Base-by-base conservation (phyloP, 1,140 invertebrate species). In the Daktulosphaira vitifoliae region DNA sequence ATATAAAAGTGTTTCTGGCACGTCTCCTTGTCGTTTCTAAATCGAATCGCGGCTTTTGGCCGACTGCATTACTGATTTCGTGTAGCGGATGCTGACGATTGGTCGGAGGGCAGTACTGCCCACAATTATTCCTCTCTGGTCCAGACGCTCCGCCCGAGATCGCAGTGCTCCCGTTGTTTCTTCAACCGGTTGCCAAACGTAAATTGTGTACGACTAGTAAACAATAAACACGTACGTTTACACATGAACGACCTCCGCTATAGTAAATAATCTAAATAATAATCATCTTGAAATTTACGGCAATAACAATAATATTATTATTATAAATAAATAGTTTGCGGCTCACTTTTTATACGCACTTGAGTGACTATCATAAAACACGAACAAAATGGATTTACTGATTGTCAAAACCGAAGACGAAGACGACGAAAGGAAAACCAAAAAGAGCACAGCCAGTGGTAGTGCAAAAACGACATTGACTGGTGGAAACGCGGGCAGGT, bases 401-500 rank as follows among this genome's bases (percentile, higher is more conserved):
- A 48, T 48, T 16, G 56, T 62, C 1, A 48, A 62, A 25, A 1
- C 16, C 16, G 42, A 62, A 1, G 56, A 44, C 42, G 37, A 42
- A 15, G 37, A 54, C 15, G 29, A 33, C 29, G 29, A 33, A 5
- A 59, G 39, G 3, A 44, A 44, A 44, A 5, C 20, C 1, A 33
- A 33, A 33, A 6, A 5, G 29, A 33, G 11, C 5, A 33, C 29
- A 5, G 11, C 29, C 44, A n/a, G 5, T 15, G 44, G 44, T 6
- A 49, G 53, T 13, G n/a, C 49, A 25, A 52, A 65, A 42, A 50
- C 46, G 52, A 42, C 25, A 38, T 15, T 65, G 65, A 49, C 68
- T 0, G 15, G 2, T 2, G 77, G 82, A 0, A 85, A 85, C 11
- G 78, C 82, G 0, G 78, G 89, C 15, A 80, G 88, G 0, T 89